Evolutionary conservation across 2,888 invertebrate species (phyloP), one percentile per base, ranked within the genome.

Genomic region (Graphium colonna): DNA sequence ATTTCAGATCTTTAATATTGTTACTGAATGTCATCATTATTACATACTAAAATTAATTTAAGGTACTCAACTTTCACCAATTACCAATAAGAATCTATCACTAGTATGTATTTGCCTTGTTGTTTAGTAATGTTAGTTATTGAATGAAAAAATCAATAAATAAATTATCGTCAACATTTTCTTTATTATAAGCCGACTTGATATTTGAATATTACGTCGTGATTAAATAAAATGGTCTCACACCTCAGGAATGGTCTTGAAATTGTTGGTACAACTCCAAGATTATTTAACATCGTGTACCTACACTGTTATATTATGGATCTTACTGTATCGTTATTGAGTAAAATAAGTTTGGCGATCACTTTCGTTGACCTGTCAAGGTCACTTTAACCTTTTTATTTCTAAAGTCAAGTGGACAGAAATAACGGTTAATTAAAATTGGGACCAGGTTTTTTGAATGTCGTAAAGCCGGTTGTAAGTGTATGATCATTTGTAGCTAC

Each of bases 301-400:
- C 44, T 52, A 58, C 41, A 49, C 51, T 9, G 9, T 9, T 31
- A 31, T n/a, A n/a, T n/a, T n/a, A n/a, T n/a, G n/a, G n/a, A 9
- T 31, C 31, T 31, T 48, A 28, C 60, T 58, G 55, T 56, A 38
- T 47, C 36, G 12, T 15, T 45, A 44, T 17, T n/a, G 59, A 58
- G 55, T 48, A 50, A 56, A 59, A 49, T 44, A 52, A 48, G 50
- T 55, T 45, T 56, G 58, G 58, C 62, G 62, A 42, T 51, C 54
- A 60, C 57, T 64, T 61, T 62, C 61, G 55, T 51, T 75, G 83
- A 84, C 86, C 84, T 78, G 72, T 77, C 77, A 86, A 86, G 84
- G 86, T 85, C 78, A 80, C 66, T 68, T 71, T 70, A 62, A 60
- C 63, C 59, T 61, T 53, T 52, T 47, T 50, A 52, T 31, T 12